Conservation (phyloP, 2,888 invertebrate genomes). For the Lasioglossum oenotherae region DNA sequence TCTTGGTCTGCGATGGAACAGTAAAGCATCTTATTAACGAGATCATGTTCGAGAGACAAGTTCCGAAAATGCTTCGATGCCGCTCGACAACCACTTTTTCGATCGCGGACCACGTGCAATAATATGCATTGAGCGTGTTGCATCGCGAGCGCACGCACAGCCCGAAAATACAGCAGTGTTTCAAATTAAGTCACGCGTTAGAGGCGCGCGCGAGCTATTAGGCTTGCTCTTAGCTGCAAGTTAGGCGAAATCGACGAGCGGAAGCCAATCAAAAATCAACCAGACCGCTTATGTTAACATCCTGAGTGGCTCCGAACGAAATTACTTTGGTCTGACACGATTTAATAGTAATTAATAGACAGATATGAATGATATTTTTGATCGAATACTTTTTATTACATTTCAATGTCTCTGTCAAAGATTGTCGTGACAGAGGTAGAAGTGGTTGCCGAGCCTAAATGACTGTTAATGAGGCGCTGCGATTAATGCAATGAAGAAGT, state of each 20-base stretch:
- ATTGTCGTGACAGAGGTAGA: neutral
- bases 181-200: slow-evolving; percentile 14
- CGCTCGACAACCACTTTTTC: slow-evolving; percentile 52
- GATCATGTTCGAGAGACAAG: neutral
- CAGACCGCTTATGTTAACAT: neutral
- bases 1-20: slow-evolving; percentile 51
- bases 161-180: neutral
- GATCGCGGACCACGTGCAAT: neutral
- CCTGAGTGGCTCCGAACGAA: neutral
- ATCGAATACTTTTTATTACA: neutral
- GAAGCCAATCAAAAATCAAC: neutral
- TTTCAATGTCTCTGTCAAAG: neutral
- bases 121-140: neutral
- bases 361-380: neutral
- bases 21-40: slow-evolving; percentile 30
- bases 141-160: neutral
- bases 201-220: neutral
- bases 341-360: neutral
- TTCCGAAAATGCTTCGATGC: slow-evolving; percentile 26
- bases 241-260: neutral
- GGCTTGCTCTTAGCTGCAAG: neutral
- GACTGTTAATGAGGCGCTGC: slow-evolving; percentile 47
- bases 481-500: slow-evolving; percentile 30
- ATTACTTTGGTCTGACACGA: neutral
- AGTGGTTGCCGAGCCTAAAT: slow-evolving; percentile 45